Evolutionary conservation across 2,113 vertebrate genomes (phyloP).

Genomic region (Elgaria multicarinata): DNA sequence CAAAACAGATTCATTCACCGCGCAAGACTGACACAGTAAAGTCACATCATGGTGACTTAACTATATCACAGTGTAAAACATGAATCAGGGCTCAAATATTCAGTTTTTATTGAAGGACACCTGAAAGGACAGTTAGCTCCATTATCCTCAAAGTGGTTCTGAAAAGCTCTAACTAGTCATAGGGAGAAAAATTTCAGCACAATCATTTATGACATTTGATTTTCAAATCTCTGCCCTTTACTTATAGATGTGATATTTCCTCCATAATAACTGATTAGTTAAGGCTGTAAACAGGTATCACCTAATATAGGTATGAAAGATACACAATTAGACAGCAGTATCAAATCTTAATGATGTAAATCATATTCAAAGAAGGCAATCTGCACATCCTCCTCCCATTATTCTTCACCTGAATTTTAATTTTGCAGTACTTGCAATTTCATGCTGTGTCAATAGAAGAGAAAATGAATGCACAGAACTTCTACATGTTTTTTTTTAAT

Average conservation of each 20-base stretch:
- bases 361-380: constrained; percentile 69
- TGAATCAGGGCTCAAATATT: neutral
- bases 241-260: constrained; percentile 72
- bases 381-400: constrained; percentile 54
- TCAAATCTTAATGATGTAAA: constrained; percentile 73
- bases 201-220: constrained; percentile 66
- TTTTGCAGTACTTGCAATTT: constrained; percentile 59
- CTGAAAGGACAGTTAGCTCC: neutral
- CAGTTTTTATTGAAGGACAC: neutral
- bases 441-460: constrained; percentile 28
- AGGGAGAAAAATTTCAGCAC: constrained; percentile 15
- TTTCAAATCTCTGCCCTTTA: constrained; percentile 69
- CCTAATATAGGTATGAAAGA: constrained; percentile 58
- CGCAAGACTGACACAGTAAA: neutral
- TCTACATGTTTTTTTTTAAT: neutral
- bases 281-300: constrained; percentile 69
- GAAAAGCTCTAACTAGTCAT: neutral
- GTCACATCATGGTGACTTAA: neutral
- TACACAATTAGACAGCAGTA: constrained; percentile 71
- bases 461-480: neutral
- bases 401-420: constrained; percentile 68
- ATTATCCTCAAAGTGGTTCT: neutral
- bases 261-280: constrained; percentile 68
- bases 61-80: neutral
- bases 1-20: neutral